Evolutionary conservation across 2,888 invertebrate genomes (phyloP).

Genomic region (Aphrophora alni): DNA sequence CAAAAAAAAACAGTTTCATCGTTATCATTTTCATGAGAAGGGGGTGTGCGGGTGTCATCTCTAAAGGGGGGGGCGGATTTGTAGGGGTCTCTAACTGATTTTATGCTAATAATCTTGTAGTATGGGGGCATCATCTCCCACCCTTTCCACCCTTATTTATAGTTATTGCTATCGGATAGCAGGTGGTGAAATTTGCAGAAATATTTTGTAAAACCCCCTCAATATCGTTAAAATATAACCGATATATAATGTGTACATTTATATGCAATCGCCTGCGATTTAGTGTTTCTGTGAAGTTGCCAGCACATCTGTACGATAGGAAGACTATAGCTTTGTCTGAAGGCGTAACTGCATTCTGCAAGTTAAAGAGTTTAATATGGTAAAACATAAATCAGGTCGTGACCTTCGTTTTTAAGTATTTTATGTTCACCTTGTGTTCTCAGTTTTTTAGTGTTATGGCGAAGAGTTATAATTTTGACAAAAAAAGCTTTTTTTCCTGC

Average conservation of each 20-base stretch:
- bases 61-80: constrained; percentile 9
- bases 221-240: neutral
- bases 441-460: too few relatives aligned
- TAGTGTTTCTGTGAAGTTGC: neutral
- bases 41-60: neutral
- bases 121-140: neutral
- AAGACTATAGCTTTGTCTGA: neutral
- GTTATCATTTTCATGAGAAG: constrained; percentile 2
- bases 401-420: too few relatives aligned
- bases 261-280: neutral
- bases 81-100: neutral
- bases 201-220: neutral
- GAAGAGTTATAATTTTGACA: too few relatives aligned
- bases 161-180: constrained; percentile 2
- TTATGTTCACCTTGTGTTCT: too few relatives aligned
- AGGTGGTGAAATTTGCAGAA: neutral
- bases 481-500: too few relatives aligned
- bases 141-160: neutral
- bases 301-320: neutral
- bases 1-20: neutral
- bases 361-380: too few relatives aligned
- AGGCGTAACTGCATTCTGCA: too few relatives aligned
- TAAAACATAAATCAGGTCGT: too few relatives aligned
- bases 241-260: neutral
- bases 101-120: constrained; percentile 9